A percentile compares a stretch with the other conserved stretches of the same genome.
Conservation (phyloP, 2,888 invertebrate genomes). For the Amorpha juglandis region DNA sequence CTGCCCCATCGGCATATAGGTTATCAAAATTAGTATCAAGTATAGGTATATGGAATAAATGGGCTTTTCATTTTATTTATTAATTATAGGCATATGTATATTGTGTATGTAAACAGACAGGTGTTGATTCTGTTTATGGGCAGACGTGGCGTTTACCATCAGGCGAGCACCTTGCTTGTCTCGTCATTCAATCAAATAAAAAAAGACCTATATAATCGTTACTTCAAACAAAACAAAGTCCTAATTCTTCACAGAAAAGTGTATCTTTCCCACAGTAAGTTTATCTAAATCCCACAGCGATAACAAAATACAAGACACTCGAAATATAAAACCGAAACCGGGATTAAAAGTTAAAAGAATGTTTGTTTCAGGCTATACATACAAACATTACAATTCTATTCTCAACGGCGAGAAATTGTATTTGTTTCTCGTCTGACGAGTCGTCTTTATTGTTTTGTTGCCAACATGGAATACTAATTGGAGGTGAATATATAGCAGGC, state of each 20-base stretch:
- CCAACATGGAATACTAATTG: slow-evolving; percentile 26
- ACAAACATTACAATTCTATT: slow-evolving; percentile 28
- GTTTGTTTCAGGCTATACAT: slow-evolving; percentile 25
- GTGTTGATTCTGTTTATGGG: too few relatives aligned
- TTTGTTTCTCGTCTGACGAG: slow-evolving; percentile 30
- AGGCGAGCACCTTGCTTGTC: too few relatives aligned
- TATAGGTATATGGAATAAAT: too few relatives aligned
- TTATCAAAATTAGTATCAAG: too few relatives aligned
- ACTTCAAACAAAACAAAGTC: background rate
- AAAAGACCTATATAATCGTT: background rate
- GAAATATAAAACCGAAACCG: slow-evolving; percentile 10
- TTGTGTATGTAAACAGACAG: too few relatives aligned
- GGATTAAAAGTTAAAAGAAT: slow-evolving; percentile 28
- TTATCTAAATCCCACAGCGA: slow-evolving; percentile 9
- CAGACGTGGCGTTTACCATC: too few relatives aligned
- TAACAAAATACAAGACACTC: slow-evolving; percentile 13
- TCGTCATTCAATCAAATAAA: too few relatives aligned
- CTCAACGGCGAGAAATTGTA: slow-evolving; percentile 26
- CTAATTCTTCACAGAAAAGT: background rate
- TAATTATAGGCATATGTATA: too few relatives aligned
- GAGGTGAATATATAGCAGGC: slow-evolving; percentile 7
- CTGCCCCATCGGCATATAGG: too few relatives aligned
- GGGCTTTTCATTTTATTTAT: too few relatives aligned
- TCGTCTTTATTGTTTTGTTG: slow-evolving; percentile 29
- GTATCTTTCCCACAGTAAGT: too few relatives aligned